Percentiles rank a stretch among this genome's conserved stretches.
Evolutionary conservation across 2,888 invertebrate species (phyloP).

Genomic region (Drosophila borealis): DNA sequence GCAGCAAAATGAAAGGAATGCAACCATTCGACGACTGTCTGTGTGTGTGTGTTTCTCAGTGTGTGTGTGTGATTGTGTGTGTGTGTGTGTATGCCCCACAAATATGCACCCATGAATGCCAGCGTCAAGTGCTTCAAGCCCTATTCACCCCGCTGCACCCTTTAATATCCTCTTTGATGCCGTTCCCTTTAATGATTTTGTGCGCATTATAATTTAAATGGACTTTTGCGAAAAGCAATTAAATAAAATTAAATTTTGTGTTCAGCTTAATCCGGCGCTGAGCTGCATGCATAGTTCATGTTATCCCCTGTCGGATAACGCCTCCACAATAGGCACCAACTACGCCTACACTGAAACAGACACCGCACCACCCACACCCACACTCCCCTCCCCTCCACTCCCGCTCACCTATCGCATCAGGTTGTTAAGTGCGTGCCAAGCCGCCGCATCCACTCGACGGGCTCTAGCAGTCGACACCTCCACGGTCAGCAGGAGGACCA

Average conservation of each 20-base stretch:
- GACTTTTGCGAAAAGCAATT: constrained; percentile 80
- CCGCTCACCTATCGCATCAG: constrained; percentile 2
- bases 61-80: constrained; percentile 72
- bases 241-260: constrained; percentile 78
- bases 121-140: neutral
- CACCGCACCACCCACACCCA: neutral
- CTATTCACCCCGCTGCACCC: neutral
- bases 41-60: constrained; percentile 61
- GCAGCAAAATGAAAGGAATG: constrained; percentile 70
- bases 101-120: constrained; percentile 61
- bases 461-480: constrained; percentile 67
- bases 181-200: constrained; percentile 50
- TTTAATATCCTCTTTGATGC: constrained; percentile 45
- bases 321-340: constrained; percentile 28
- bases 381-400: neutral
- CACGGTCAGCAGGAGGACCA: constrained; percentile 55
- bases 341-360: neutral
- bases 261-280: constrained; percentile 71
- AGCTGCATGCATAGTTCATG: constrained; percentile 78
- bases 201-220: constrained; percentile 78
- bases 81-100: constrained; percentile 70
- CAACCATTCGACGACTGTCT: constrained; percentile 68
- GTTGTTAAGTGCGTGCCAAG: constrained; percentile 68
- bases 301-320: constrained; percentile 60
- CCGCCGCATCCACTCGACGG: constrained; percentile 71